A percentile compares a stretch with the other conserved stretches of the same genome.
phyloP scores from a whole-genome alignment of 1,140 invertebrate species.

The Drosophila varians region DNA sequence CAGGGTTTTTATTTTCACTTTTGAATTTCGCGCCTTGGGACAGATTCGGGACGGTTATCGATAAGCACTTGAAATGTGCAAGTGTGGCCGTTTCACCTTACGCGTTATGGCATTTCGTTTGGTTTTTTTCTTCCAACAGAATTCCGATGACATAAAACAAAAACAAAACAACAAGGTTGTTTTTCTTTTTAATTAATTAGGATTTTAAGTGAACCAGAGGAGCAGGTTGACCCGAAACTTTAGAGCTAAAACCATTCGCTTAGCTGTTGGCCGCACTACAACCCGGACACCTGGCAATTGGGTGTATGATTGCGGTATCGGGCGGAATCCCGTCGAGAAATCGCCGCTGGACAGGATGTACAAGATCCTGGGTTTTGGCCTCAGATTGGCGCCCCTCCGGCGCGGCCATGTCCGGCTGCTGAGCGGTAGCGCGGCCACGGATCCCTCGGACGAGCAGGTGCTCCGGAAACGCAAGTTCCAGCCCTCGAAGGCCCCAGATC shows the following conservation, averaged over 20 bases:
- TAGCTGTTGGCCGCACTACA: background rate
- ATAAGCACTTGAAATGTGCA: background rate
- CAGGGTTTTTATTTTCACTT: no score
- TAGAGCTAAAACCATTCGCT: background rate
- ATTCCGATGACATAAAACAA: background rate
- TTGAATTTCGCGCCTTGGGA: background rate
- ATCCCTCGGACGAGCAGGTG: slow-evolving; percentile 54
- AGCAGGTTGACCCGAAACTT: background rate
- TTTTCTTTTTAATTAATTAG: background rate
- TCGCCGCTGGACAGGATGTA: background rate
- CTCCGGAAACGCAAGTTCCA: slow-evolving; percentile 71
- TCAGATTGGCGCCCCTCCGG: background rate
- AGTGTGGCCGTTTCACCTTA: background rate
- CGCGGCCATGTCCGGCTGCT: background rate
- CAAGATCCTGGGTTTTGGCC: background rate
- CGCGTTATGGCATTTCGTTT: background rate
- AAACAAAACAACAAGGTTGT: background rate
- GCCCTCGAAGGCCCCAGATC: slow-evolving; percentile 57
- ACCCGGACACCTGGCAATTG: background rate
- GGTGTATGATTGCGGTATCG: background rate
- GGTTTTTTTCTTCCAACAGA: background rate
- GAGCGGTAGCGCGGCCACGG: background rate
- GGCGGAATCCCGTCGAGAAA: background rate
- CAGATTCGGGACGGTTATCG: background rate
- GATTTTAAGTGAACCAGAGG: background rate